Percentiles rank a stretch among this genome's conserved stretches.
Evolutionary conservation across 2,797 vertebrate species (phyloP).

Genomic region (Chromobotia macracanthus): DNA sequence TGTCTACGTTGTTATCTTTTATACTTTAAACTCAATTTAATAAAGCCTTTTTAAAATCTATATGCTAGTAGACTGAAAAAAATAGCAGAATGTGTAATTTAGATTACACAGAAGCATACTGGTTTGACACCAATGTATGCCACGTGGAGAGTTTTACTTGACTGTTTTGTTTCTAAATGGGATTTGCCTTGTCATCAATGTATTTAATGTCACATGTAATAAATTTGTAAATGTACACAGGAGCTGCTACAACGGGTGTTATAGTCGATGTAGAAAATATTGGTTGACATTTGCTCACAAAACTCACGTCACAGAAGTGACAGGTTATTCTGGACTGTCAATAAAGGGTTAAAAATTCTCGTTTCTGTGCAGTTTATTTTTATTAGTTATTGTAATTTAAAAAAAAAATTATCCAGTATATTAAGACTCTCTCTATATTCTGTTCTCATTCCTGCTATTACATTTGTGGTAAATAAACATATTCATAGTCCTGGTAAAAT

Average conservation of each 20-base stretch:
- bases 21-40: constrained; percentile 33
- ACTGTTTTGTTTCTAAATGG: not conserved
- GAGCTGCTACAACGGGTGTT: constrained; percentile 19
- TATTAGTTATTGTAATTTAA: no score
- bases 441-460: not conserved
- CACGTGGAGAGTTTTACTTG: not conserved
- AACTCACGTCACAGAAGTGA: not conserved
- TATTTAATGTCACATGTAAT: not conserved
- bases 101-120: not conserved
- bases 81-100: constrained; percentile 13
- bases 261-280: not conserved
- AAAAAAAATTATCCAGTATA: no score
- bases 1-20: constrained; percentile 36
- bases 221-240: not conserved
- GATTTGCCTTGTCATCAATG: not conserved
- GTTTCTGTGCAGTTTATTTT: not conserved
- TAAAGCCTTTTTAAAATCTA: constrained; percentile 51
- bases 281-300: not conserved
- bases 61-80: constrained; percentile 32
- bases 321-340: constrained; percentile 5
- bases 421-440: no score
- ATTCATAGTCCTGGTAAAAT: not conserved
- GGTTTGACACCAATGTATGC: not conserved
- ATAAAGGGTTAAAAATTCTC: constrained; percentile 13
- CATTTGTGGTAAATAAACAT: not conserved